Evolutionary conservation across 2,113 vertebrate species (phyloP).

Genomic region (Delphinapterus leucas): DNA sequence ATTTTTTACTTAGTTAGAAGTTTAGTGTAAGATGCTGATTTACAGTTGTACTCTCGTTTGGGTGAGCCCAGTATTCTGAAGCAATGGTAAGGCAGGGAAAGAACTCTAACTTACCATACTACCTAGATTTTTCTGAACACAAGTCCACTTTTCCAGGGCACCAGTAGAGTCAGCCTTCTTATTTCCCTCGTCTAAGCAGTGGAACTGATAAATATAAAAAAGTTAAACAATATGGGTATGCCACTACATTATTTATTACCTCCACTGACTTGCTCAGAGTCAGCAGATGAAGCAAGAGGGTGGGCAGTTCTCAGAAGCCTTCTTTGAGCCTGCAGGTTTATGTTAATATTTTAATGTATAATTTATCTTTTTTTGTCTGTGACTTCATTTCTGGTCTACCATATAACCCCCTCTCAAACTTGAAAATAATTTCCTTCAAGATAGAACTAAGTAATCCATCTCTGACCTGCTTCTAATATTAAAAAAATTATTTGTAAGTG

Average conservation of each 20-base stretch:
- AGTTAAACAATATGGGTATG: neutral
- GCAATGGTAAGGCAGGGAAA: neutral
- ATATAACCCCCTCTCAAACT: neutral
- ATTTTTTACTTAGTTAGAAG: neutral
- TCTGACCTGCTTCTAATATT: neutral
- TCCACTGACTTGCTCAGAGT: neutral
- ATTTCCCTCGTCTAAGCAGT: neutral
- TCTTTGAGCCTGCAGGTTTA: neutral
- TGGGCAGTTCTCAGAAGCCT: neutral
- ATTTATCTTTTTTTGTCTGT: neutral
- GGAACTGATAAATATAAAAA: neutral
- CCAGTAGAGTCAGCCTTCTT: neutral
- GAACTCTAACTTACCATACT: neutral
- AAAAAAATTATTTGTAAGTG: neutral
- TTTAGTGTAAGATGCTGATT: neutral
- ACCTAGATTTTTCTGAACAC: neutral
- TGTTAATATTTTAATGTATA: neutral
- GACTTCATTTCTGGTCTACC: neutral
- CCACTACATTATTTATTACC: neutral
- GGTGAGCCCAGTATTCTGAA: neutral
- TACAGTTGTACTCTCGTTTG: neutral
- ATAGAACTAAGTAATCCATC: neutral
- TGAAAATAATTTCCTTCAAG: neutral
- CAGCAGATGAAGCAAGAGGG: neutral
- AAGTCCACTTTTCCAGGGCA: neutral